Conservation (phyloP, 2,888 invertebrate genomes). For the Caenorhabditis sp. region DNA sequence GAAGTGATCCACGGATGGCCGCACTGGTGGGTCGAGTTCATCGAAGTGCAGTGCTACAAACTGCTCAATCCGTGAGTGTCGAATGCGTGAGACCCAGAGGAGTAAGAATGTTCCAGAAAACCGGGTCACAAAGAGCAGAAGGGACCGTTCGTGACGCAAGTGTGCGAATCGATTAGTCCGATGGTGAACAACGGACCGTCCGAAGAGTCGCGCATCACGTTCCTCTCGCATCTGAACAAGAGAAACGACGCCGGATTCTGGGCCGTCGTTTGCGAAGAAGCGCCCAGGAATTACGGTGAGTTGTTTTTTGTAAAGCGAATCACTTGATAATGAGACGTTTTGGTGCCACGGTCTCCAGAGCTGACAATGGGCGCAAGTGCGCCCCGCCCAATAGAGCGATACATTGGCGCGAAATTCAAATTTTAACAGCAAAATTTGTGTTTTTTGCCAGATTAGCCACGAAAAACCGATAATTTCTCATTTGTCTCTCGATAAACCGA, state of each 20-base stretch:
- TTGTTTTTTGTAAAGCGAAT: no score
- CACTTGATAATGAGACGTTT: no score
- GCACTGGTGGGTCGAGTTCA: conserved; percentile 7
- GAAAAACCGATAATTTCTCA: no score
- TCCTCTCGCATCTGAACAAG: conserved; percentile 4
- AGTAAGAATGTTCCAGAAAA: no score
- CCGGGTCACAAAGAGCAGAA: background rate
- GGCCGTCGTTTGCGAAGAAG: conserved; percentile 8
- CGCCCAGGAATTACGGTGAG: background rate
- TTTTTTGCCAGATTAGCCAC: no score
- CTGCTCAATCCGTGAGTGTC: conserved; percentile 4
- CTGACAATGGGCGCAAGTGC: no score
- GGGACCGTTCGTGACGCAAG: conserved; percentile 2
- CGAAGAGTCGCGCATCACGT: conserved; percentile 7
- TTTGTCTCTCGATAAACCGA: no score
- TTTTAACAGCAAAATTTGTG: no score
- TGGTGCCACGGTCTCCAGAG: no score
- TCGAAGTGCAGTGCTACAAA: conserved; percentile 1
- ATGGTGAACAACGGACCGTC: conserved; percentile 12
- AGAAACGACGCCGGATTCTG: conserved; percentile 11
- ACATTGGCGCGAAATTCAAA: no score
- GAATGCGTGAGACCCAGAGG: no score
- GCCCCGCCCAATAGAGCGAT: no score
- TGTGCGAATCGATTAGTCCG: conserved; percentile 19
- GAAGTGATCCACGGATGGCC: conserved; percentile 11